These are phyloP conservation scores for Bellardia bayeri DNA, from an alignment of 2,888 invertebrate genomes.

Conservation along the genomic window DNA sequence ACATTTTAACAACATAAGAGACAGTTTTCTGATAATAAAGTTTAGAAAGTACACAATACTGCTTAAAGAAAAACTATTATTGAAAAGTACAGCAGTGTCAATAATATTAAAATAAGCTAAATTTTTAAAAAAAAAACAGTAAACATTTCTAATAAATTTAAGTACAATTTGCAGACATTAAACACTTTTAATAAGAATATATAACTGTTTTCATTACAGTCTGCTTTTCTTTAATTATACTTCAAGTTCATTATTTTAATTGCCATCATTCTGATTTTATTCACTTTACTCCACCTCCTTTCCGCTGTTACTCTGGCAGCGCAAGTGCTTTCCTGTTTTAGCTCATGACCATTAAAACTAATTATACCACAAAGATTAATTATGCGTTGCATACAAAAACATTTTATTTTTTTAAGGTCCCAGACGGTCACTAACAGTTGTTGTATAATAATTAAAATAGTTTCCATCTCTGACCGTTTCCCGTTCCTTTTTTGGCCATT, in stretches of 20 bases:
- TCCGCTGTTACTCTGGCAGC: not conserved
- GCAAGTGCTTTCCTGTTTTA: constrained; percentile 40
- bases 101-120: not conserved
- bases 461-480: constrained; percentile 35
- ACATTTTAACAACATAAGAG: not conserved
- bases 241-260: not conserved
- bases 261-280: not conserved
- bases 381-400: constrained; percentile 47
- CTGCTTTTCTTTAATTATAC: not conserved
- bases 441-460: constrained; percentile 68
- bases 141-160: too few relatives aligned
- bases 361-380: constrained; percentile 74
- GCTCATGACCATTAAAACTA: constrained; percentile 73
- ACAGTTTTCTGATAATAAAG: not conserved
- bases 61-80: too few relatives aligned
- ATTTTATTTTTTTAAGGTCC: constrained; percentile 33
- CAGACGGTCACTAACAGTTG: constrained; percentile 67
- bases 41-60: too few relatives aligned
- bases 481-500: constrained; percentile 70
- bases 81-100: not conserved
- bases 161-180: too few relatives aligned
- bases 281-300: not conserved
- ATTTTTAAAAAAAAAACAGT: too few relatives aligned
- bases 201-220: not conserved
- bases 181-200: too few relatives aligned